A percentile compares a stretch with the other conserved stretches of the same genome.
phyloP scores from a whole-genome alignment of 2,113 vertebrate genomes.

The Panurus biarmicus region DNA sequence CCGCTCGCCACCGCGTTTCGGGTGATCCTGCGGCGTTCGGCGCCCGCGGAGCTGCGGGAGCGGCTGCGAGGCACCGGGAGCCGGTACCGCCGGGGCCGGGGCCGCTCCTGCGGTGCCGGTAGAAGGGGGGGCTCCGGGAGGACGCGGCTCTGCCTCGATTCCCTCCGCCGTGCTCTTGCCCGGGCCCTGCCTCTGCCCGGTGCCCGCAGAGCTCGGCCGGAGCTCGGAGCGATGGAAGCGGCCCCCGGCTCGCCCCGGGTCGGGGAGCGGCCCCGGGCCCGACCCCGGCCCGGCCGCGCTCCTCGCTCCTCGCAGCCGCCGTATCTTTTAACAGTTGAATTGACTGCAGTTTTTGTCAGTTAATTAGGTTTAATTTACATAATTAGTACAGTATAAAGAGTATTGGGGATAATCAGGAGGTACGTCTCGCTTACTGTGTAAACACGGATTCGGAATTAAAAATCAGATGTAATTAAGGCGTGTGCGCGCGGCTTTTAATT shows the following conservation, averaged over 20 bases:
- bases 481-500: constrained; percentile 80
- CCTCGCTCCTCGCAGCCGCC: constrained; percentile 5
- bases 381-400: constrained; percentile 86
- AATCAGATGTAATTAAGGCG: constrained; percentile 83
- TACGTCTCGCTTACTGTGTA: constrained; percentile 83
- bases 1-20: neutral
- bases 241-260: neutral
- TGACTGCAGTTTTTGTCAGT: constrained; percentile 80
- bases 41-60: neutral
- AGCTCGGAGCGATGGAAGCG: neutral
- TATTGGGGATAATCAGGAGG: constrained; percentile 84
- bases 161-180: neutral
- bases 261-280: neutral
- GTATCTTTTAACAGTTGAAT: constrained; percentile 77
- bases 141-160: neutral
- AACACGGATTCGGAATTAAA: constrained; percentile 84
- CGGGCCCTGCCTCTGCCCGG: too few relatives aligned
- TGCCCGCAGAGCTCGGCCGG: neutral
- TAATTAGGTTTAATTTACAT: constrained; percentile 86
- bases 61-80: neutral
- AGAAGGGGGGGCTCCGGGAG: neutral
- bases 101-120: too few relatives aligned
- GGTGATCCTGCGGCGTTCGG: neutral
- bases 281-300: neutral
- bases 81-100: too few relatives aligned